These are phyloP conservation scores for Balearica regulorum DNA, from an alignment of 2,797 vertebrate species.

Conservation along the genomic window DNA sequence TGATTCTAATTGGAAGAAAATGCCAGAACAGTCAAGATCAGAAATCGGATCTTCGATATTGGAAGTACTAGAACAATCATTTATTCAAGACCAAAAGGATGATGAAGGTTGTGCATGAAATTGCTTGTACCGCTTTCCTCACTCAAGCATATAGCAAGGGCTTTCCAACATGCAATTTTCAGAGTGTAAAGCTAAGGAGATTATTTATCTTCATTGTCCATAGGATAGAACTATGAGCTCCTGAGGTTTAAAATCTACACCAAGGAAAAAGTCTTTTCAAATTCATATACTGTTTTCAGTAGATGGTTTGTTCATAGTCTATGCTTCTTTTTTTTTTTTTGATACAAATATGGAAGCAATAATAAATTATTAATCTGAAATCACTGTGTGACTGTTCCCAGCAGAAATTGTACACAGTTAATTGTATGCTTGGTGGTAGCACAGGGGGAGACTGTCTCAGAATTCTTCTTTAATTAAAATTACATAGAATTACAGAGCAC, in stretches of 20 bases:
- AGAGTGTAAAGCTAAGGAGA: not conserved
- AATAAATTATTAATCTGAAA: slow-evolving; percentile 81
- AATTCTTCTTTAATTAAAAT: slow-evolving; percentile 86
- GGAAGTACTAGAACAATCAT: not conserved
- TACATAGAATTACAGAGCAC: slow-evolving; percentile 81
- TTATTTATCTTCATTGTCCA: not conserved
- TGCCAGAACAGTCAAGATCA: not conserved
- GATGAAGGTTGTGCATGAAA: not conserved
- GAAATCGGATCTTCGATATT: not conserved
- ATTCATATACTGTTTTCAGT: not conserved
- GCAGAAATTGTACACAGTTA: slow-evolving; percentile 77
- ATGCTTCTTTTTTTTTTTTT: not conserved
- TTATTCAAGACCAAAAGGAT: not conserved
- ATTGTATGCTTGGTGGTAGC: slow-evolving; percentile 80
- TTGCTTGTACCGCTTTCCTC: not conserved
- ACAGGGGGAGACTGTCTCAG: slow-evolving; percentile 76
- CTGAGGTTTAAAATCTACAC: not conserved
- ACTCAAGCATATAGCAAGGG: not conserved
- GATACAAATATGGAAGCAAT: slow-evolving; percentile 61
- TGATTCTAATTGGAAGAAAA: slow-evolving; percentile 15
- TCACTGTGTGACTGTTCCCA: slow-evolving; percentile 76
- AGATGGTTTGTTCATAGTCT: not conserved
- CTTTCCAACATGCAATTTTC: not conserved
- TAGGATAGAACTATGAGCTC: not conserved
- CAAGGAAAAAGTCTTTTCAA: not conserved